phyloP scores from a whole-genome alignment of 2,113 vertebrate species.

The Kryptolebias marmoratus region DNA sequence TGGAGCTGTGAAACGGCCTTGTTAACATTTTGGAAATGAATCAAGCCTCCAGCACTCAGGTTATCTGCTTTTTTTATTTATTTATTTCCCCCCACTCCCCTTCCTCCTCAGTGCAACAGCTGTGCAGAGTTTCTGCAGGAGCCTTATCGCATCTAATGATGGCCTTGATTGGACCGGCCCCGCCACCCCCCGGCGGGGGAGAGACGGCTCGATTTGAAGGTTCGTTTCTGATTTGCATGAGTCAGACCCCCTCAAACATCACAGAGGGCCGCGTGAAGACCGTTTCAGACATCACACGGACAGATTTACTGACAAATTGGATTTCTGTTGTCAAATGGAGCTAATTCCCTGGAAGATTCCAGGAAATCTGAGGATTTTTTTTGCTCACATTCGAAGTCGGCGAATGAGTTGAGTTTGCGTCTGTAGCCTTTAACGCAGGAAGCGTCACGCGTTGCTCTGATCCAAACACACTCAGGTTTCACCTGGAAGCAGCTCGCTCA shows the following conservation, averaged over 20 bases:
- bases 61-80: conserved; percentile 46
- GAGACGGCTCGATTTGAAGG: conserved; percentile 22
- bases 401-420: conserved; percentile 16
- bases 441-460: neutral
- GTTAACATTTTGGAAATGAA: conserved; percentile 76
- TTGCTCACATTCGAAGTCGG: neutral
- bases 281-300: conserved; percentile 39
- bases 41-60: conserved; percentile 70
- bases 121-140: conserved; percentile 56
- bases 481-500: no score
- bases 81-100: no score
- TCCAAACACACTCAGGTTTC: neutral
- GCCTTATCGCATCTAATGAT: conserved; percentile 66
- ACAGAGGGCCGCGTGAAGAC: conserved; percentile 22
- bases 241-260: conserved; percentile 32
- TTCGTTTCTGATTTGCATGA: conserved; percentile 45
- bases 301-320: conserved; percentile 12
- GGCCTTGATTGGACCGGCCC: conserved; percentile 60
- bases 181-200: conserved; percentile 16
- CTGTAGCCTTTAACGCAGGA: conserved; percentile 8
- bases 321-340: conserved; percentile 12
- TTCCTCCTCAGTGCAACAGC: conserved; percentile 53
- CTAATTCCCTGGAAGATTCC: conserved; percentile 1
- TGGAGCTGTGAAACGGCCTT: conserved; percentile 70
- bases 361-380: neutral